phyloP scores from a whole-genome alignment of 2,797 vertebrate species.

The Lacerta viridis region DNA sequence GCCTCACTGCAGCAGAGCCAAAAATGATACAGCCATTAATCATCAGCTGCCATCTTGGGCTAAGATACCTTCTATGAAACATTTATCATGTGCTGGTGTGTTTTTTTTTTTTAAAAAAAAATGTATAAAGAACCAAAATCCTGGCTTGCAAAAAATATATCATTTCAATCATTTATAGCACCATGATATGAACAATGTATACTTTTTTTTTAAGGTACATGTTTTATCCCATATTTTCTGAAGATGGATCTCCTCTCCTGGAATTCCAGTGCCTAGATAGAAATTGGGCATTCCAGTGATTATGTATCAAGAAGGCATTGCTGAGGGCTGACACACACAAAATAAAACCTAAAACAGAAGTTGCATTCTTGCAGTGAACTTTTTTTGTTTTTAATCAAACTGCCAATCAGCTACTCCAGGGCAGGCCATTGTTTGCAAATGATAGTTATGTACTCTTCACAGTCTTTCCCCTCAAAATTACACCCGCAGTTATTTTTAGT shows the following conservation, averaged over 20 bases:
- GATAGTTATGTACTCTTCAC: constrained; percentile 19
- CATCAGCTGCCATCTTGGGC: constrained; percentile 77
- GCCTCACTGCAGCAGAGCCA: constrained; percentile 69
- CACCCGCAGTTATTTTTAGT: constrained; percentile 53
- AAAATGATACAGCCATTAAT: constrained; percentile 76
- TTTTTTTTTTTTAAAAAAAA: not conserved
- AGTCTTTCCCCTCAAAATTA: constrained; percentile 58
- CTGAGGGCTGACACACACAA: constrained; percentile 63
- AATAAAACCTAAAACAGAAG: constrained; percentile 65
- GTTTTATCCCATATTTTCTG: constrained; percentile 29
- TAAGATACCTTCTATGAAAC: constrained; percentile 54
- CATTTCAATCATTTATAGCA: constrained; percentile 1
- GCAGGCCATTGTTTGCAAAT: not conserved
- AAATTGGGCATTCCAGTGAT: constrained; percentile 45
- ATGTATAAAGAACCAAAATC: constrained; percentile 2
- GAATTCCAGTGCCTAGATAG: not conserved
- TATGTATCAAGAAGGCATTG: constrained; percentile 66
- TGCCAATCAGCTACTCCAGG: not conserved
- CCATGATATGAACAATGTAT: not conserved
- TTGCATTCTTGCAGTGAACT: constrained; percentile 46
- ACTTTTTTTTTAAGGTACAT: not conserved
- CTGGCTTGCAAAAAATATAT: not conserved
- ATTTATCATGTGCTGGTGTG: constrained; percentile 9
- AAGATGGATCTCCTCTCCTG: constrained; percentile 25
- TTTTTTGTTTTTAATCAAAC: constrained; percentile 28